phyloP scores from a whole-genome alignment of 2,888 invertebrate species.

The Mellilla xanthometata region DNA sequence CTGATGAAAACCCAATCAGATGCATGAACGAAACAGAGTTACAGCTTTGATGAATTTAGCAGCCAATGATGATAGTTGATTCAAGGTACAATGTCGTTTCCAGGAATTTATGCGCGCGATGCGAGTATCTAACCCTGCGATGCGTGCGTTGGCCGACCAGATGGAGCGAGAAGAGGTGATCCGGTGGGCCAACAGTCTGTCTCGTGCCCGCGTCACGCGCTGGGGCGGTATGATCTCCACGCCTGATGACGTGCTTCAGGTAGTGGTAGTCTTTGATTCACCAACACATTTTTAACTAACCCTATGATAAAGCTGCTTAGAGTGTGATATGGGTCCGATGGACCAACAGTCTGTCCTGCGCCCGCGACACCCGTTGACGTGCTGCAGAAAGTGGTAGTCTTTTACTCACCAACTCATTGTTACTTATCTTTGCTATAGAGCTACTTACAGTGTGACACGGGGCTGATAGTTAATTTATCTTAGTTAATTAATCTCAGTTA shows the following conservation, averaged over 20 bases:
- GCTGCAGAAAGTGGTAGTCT: slow-evolving; percentile 85
- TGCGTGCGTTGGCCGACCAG: slow-evolving; percentile 95
- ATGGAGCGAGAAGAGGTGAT: slow-evolving; percentile 97
- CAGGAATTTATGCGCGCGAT: slow-evolving; percentile 96
- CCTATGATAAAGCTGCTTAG: too few relatives aligned
- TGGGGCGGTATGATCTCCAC: slow-evolving; percentile 99
- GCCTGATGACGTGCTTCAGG: slow-evolving; percentile 96
- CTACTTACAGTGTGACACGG: too few relatives aligned
- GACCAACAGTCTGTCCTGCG: slow-evolving; percentile 91
- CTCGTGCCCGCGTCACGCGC: slow-evolving; percentile 94
- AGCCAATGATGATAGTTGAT: too few relatives aligned
- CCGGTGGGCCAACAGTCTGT: slow-evolving; percentile 92
- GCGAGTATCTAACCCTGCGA: slow-evolving; percentile 94
- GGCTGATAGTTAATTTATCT: too few relatives aligned
- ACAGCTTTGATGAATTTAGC: too few relatives aligned
- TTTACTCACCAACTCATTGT: slow-evolving; percentile 1
- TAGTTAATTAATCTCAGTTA: too few relatives aligned
- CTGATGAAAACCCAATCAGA: too few relatives aligned
- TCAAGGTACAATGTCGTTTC: too few relatives aligned
- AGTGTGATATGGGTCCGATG: too few relatives aligned
- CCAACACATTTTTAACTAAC: neutral
- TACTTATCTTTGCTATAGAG: too few relatives aligned
- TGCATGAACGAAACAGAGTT: too few relatives aligned
- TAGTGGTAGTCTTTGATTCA: slow-evolving; percentile 47
- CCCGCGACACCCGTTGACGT: slow-evolving; percentile 97